These are phyloP conservation scores for Okamejei kenojei DNA, from an alignment of 2,797 vertebrate species.

Conservation along the genomic window DNA sequence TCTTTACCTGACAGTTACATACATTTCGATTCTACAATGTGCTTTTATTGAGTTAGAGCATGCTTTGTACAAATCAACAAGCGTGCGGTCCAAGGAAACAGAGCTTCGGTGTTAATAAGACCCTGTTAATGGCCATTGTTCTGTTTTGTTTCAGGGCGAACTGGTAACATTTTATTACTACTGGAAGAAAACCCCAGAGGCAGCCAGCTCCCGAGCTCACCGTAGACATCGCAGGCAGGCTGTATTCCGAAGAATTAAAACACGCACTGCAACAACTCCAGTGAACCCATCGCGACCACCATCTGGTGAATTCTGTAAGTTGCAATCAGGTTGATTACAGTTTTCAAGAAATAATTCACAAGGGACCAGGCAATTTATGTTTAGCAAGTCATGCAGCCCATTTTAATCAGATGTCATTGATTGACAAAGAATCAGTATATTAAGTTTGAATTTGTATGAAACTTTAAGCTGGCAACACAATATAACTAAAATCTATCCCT, in stretches of 20 bases:
- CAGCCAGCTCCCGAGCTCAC: slow-evolving; percentile 91
- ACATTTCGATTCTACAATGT: background rate
- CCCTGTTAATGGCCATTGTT: background rate
- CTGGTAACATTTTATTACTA: slow-evolving; percentile 99
- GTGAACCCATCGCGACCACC: slow-evolving; percentile 92
- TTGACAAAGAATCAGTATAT: background rate
- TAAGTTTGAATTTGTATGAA: background rate
- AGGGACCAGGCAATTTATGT: background rate
- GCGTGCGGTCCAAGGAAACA: background rate
- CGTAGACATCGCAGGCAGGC: slow-evolving; percentile 93
- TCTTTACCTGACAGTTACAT: background rate
- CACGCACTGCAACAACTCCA: slow-evolving; percentile 89
- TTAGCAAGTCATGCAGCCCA: background rate
- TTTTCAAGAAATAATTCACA: background rate
- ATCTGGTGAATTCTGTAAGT: slow-evolving; percentile 96
- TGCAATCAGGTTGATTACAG: slow-evolving; percentile 24
- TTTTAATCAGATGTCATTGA: slow-evolving; percentile 3
- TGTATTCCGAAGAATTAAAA: slow-evolving; percentile 97
- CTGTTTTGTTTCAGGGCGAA: slow-evolving; percentile 71
- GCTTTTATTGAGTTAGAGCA: background rate
- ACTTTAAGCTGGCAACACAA: background rate
- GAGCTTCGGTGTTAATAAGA: background rate
- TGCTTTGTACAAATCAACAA: background rate
- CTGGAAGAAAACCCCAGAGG: slow-evolving; percentile 98
- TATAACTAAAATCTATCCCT: background rate